Percentiles rank a stretch among this genome's conserved stretches.
Evolutionary conservation across 2,888 invertebrate species (phyloP).

Genomic region (Anthrax anthrax): DNA sequence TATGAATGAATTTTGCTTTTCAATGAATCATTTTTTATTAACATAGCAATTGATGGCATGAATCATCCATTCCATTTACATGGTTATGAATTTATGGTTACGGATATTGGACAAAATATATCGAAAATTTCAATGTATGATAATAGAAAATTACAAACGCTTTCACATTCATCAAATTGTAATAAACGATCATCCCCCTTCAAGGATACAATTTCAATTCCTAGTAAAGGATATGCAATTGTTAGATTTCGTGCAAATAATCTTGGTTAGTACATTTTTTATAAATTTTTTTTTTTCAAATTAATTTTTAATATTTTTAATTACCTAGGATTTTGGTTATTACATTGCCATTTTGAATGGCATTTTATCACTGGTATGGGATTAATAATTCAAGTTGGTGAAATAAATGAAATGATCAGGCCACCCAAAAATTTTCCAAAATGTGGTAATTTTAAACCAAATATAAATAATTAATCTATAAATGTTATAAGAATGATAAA

Average conservation of each 20-base stretch:
- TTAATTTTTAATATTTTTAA: slow-evolving; percentile 2
- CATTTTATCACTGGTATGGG: slow-evolving; percentile 23
- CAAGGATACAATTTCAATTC: slow-evolving; percentile 27
- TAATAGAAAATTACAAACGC: no score
- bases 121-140: no score
- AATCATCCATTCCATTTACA: slow-evolving; percentile 33
- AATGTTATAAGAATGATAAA: no score
- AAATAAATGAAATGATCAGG: slow-evolving; percentile 45
- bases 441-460: slow-evolving; percentile 53
- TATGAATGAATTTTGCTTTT: no score
- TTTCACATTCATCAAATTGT: no score
- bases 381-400: slow-evolving; percentile 32
- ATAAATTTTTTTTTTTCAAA: slow-evolving; percentile 2
- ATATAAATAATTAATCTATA: no score
- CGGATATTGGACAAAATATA: slow-evolving; percentile 21
- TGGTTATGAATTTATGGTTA: slow-evolving; percentile 28
- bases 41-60: slow-evolving; percentile 19
- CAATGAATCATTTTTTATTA: no score
- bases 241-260: slow-evolving; percentile 22
- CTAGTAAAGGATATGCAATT: slow-evolving; percentile 24
- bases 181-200: slow-evolving; percentile 18
- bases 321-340: slow-evolving; percentile 21
- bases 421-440: slow-evolving; percentile 58
- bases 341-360: slow-evolving; percentile 26
- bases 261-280: slow-evolving; percentile 15